phyloP scores from a whole-genome alignment of 2,797 vertebrate genomes.

The Danio jaintianensis region DNA sequence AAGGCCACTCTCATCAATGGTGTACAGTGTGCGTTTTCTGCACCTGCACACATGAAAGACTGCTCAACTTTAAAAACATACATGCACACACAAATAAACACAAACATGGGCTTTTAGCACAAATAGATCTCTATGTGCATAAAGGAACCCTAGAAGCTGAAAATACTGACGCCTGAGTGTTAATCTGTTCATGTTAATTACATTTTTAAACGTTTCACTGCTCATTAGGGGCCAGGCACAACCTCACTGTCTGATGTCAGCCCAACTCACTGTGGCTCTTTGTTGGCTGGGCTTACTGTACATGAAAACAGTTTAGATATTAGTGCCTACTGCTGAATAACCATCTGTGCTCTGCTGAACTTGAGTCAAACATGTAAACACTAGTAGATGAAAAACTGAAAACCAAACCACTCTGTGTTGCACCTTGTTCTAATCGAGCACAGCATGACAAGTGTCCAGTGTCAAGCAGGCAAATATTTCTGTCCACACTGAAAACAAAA shows the following conservation, averaged over 20 bases:
- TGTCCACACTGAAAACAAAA: neutral
- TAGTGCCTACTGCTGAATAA: conserved; percentile 15
- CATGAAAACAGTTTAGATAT: conserved; percentile 2
- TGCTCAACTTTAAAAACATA: conserved; percentile 31
- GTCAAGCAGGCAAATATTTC: neutral
- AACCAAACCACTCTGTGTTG: neutral
- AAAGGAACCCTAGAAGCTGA: conserved; percentile 35
- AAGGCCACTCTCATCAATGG: conserved; percentile 53
- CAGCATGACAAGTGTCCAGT: neutral
- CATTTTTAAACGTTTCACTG: neutral
- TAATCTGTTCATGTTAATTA: conserved; percentile 45
- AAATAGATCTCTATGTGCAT: conserved; percentile 50
- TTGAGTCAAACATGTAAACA: neutral
- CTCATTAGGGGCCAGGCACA: conserved; percentile 26
- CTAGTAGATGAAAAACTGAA: conserved; percentile 6
- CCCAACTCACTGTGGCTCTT: neutral
- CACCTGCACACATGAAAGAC: conserved; percentile 63
- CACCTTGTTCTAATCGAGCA: neutral
- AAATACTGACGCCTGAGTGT: conserved; percentile 23
- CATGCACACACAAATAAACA: conserved; percentile 23
- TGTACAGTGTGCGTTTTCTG: conserved; percentile 50
- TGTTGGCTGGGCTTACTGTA: neutral
- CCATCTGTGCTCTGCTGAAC: conserved; percentile 9
- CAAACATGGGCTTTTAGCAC: conserved; percentile 34
- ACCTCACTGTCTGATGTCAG: conserved; percentile 18